A percentile compares a stretch with the other conserved stretches of the same genome.
Evolutionary conservation across 1,140 invertebrate species (phyloP).

Genomic region (Ostrea edulis): DNA sequence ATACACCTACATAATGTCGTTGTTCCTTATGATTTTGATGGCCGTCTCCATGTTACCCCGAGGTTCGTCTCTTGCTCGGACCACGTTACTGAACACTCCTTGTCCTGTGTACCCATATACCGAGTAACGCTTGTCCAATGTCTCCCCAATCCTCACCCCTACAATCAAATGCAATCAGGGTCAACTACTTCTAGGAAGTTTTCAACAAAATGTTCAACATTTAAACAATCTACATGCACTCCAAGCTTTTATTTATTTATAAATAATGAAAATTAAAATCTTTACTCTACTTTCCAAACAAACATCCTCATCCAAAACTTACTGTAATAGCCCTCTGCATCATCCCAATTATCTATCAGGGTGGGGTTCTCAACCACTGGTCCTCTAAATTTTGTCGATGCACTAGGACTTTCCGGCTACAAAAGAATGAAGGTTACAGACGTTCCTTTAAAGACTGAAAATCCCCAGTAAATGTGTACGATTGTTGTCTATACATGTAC

Average conservation of each 20-base stretch:
- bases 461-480: too few species aligned
- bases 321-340: slow-evolving; percentile 98
- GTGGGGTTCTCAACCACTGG: slow-evolving; percentile 73
- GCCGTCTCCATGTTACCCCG: slow-evolving; percentile 94
- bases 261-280: background rate
- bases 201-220: background rate
- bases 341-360: slow-evolving; percentile 97
- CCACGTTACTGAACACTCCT: slow-evolving; percentile 99
- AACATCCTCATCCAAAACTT: slow-evolving; percentile 63
- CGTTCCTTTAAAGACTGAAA: background rate
- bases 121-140: slow-evolving; percentile 92
- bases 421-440: background rate
- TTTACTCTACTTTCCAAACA: background rate
- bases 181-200: background rate
- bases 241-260: background rate
- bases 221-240: background rate
- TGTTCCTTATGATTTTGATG: slow-evolving; percentile 99
- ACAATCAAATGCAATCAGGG: slow-evolving; percentile 29
- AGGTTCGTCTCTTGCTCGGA: slow-evolving; percentile 93
- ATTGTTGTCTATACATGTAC: slow-evolving; percentile 65
- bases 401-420: slow-evolving; percentile 80
- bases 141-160: slow-evolving; percentile 96
- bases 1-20: slow-evolving; percentile 97
- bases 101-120: slow-evolving; percentile 99
- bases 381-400: slow-evolving; percentile 53